A percentile compares a stretch with the other conserved stretches of the same genome.
Evolutionary conservation across 2,888 invertebrate genomes (phyloP).

Genomic region (Poecilobothrus nobilitatus): DNA sequence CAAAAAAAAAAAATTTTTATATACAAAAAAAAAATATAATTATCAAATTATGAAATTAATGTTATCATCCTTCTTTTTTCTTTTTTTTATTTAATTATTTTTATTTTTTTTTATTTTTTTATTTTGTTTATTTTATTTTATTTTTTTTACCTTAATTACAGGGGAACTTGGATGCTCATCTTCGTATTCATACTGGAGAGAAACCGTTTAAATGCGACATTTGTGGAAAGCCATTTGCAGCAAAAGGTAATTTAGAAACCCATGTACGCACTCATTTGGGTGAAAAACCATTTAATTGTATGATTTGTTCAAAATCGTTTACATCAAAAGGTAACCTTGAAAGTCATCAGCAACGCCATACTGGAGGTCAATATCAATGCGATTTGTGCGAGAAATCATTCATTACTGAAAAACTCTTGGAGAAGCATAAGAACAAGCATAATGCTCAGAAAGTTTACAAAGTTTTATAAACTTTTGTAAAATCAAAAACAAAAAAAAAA

Average conservation of each 20-base stretch:
- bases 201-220: slow-evolving; percentile 9
- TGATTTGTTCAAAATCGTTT: slow-evolving; percentile 4
- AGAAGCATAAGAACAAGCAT: not conserved
- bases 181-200: slow-evolving; percentile 7
- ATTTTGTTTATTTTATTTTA: not conserved
- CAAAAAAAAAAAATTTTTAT: not conserved
- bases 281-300: slow-evolving; percentile 9
- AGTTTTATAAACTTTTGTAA: not conserved
- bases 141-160: not conserved
- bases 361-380: slow-evolving; percentile 1
- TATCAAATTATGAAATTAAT: not conserved
- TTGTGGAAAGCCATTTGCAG: slow-evolving; percentile 7
- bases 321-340: slow-evolving; percentile 6
- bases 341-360: slow-evolving; percentile 4
- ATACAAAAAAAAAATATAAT: not conserved
- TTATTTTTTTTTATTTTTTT: not conserved
- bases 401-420: slow-evolving; percentile 1
- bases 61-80: not conserved
- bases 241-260: slow-evolving; percentile 7
- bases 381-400: slow-evolving; percentile 6
- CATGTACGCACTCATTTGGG: slow-evolving; percentile 2
- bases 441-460: slow-evolving; percentile 4
- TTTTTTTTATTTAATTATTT: not conserved
- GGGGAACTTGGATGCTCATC: not conserved
- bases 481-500: no score